Evolutionary conservation across 2,797 vertebrate genomes (phyloP).

Genomic region (Danio albolineatus): DNA sequence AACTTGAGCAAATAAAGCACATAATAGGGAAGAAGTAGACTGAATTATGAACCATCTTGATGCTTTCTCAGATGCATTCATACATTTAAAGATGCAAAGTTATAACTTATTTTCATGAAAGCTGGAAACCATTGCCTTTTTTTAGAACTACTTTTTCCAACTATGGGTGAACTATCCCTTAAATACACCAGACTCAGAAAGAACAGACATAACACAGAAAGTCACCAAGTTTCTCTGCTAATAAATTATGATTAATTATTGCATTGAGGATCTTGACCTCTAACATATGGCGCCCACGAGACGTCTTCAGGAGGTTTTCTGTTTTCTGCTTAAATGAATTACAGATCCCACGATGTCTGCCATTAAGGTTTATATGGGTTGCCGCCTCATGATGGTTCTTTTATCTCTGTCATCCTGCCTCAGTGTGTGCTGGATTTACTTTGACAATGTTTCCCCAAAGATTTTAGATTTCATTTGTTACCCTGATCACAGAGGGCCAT

Average conservation of each 20-base stretch:
- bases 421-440: conserved; percentile 52
- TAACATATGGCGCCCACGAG: conserved; percentile 37
- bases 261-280: conserved; percentile 45
- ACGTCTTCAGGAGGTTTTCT: conserved; percentile 53
- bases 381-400: conserved; percentile 47
- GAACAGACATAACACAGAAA: conserved; percentile 9
- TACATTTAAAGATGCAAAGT: too few species aligned
- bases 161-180: background rate
- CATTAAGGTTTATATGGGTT: conserved; percentile 52
- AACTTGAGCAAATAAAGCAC: background rate
- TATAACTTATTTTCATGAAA: too few species aligned
- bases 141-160: too few species aligned
- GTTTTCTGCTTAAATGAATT: conserved; percentile 51
- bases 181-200: background rate
- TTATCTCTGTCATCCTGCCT: conserved; percentile 57
- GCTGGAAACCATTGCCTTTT: too few species aligned
- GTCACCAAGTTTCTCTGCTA: conserved; percentile 39
- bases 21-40: background rate
- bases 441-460: conserved; percentile 50
- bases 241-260: conserved; percentile 60
- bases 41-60: too few species aligned
- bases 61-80: too few species aligned
- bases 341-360: conserved; percentile 57
- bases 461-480: conserved; percentile 66
- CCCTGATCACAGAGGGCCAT: conserved; percentile 63